Evolutionary conservation across 2,888 invertebrate species (phyloP).

Genomic region (Drosophila pegasa): DNA sequence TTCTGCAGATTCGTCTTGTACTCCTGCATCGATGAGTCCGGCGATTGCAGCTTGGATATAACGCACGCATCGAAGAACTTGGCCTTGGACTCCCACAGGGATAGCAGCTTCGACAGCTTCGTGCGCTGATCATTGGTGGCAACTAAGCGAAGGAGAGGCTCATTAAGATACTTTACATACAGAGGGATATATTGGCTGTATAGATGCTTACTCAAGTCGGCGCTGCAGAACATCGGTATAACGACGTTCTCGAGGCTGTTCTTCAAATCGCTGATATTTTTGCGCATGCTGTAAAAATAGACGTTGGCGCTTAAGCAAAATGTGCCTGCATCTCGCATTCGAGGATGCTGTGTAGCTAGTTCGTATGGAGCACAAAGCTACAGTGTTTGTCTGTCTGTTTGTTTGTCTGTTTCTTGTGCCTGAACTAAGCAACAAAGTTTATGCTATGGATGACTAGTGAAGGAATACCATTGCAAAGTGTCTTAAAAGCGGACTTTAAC

Average conservation of each 20-base stretch:
- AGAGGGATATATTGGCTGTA: background rate
- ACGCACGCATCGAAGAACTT: conserved; percentile 93
- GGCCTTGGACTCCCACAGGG: conserved; percentile 98
- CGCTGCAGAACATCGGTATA: conserved; percentile 98
- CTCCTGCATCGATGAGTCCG: conserved; percentile 94
- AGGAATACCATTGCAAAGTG: conserved; percentile 1
- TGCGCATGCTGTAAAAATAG: conserved; percentile 93
- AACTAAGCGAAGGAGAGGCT: conserved; percentile 84
- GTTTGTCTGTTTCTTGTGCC: conserved; percentile 6
- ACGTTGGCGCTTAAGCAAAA: conserved; percentile 56
- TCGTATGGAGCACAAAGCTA: background rate
- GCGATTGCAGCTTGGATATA: conserved; percentile 94
- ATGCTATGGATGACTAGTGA: background rate
- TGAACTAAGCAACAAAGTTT: conserved; percentile 44
- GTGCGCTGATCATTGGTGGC: conserved; percentile 94
- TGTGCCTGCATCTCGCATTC: conserved; percentile 17
- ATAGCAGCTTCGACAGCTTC: conserved; percentile 96
- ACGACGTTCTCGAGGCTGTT: conserved; percentile 97
- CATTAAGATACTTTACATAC: background rate
- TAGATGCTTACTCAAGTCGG: conserved; percentile 89
- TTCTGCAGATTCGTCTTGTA: conserved; percentile 94
- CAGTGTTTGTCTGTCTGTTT: background rate
- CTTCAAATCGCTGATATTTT: conserved; percentile 97
- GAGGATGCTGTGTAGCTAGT: conserved; percentile 14
- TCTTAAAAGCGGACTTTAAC: no score